Conservation (phyloP, 2,888 invertebrate species). For the Dermolepida albohirtum region DNA sequence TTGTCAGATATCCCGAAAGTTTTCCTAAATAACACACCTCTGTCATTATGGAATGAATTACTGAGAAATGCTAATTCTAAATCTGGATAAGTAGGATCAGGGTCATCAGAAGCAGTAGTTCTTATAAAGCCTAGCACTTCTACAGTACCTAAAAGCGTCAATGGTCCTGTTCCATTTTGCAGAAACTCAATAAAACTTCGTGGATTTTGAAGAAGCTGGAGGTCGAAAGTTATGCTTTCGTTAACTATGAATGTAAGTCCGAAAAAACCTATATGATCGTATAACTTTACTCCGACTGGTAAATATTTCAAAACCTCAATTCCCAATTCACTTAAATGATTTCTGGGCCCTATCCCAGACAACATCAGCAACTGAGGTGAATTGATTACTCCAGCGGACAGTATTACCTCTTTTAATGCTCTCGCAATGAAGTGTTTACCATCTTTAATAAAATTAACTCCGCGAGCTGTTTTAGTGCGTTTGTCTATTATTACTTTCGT, state of each 20-base stretch:
- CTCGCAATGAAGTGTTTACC: slow-evolving; percentile 60
- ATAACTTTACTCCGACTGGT: slow-evolving; percentile 75
- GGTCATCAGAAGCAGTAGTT: slow-evolving; percentile 69
- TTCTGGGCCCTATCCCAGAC: slow-evolving; percentile 79
- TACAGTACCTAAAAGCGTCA: slow-evolving; percentile 69
- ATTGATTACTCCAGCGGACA: slow-evolving; percentile 88
- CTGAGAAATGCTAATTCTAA: slow-evolving; percentile 78
- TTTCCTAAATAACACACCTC: slow-evolving; percentile 54
- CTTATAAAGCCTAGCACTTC: slow-evolving; percentile 72
- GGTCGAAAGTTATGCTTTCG: slow-evolving; percentile 57
- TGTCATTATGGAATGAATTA: slow-evolving; percentile 61
- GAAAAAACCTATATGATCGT: slow-evolving; percentile 72
- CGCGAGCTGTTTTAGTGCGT: slow-evolving; percentile 72
- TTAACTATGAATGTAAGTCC: slow-evolving; percentile 65
- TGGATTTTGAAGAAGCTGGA: slow-evolving; percentile 52
- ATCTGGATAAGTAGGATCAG: slow-evolving; percentile 71
- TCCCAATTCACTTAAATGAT: slow-evolving; percentile 69
- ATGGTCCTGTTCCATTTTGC: slow-evolving; percentile 67
- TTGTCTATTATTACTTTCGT: slow-evolving; percentile 77
- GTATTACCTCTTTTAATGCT: slow-evolving; percentile 83
- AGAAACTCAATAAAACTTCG: slow-evolving; percentile 62
- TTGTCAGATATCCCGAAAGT: slow-evolving; percentile 70
- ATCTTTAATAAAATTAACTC: slow-evolving; percentile 71
- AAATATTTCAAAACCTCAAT: slow-evolving; percentile 73
- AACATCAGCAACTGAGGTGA: slow-evolving; percentile 92